Evolutionary conservation across 2,888 invertebrate genomes (phyloP).

Genomic region (Xylota segnis): DNA sequence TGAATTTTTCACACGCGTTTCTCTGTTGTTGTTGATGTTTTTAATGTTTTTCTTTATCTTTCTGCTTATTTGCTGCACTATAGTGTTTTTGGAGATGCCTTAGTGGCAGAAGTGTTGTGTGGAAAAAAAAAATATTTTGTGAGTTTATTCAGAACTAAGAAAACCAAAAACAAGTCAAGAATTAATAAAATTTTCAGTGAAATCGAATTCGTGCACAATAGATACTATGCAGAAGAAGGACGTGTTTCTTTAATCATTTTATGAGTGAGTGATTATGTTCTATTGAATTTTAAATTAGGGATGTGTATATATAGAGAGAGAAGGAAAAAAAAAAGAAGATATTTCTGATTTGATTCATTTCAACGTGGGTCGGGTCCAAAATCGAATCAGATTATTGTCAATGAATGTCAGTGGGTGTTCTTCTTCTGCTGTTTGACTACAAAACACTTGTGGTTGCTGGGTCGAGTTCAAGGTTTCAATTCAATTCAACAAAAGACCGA

Average conservation of each 20-base stretch:
- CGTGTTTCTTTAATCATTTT: constrained; percentile 7
- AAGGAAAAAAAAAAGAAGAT: not conserved
- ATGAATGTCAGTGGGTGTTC: constrained; percentile 16
- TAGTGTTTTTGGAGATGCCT: not conserved
- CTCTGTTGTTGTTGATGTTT: not conserved
- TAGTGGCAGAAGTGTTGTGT: no score
- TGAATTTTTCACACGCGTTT: not conserved
- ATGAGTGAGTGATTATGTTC: constrained; percentile 4
- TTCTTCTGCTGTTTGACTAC: not conserved
- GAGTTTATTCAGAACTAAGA: not conserved
- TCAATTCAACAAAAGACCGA: not conserved
- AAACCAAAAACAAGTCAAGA: not conserved
- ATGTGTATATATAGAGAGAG: not conserved
- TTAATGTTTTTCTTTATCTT: not conserved
- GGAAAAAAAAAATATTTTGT: not conserved
- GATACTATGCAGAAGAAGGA: not conserved
- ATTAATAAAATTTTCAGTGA: no score
- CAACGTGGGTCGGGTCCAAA: constrained; percentile 2
- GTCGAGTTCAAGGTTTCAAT: constrained; percentile 14
- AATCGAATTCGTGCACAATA: not conserved
- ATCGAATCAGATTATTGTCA: constrained; percentile 3
- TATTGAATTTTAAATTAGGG: not conserved
- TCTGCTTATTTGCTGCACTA: not conserved
- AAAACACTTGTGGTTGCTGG: constrained; percentile 15
- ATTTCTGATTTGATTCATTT: constrained; percentile 5